phyloP scores from a whole-genome alignment of 2,113 vertebrate genomes.

The Poicephalus gulielmi region DNA sequence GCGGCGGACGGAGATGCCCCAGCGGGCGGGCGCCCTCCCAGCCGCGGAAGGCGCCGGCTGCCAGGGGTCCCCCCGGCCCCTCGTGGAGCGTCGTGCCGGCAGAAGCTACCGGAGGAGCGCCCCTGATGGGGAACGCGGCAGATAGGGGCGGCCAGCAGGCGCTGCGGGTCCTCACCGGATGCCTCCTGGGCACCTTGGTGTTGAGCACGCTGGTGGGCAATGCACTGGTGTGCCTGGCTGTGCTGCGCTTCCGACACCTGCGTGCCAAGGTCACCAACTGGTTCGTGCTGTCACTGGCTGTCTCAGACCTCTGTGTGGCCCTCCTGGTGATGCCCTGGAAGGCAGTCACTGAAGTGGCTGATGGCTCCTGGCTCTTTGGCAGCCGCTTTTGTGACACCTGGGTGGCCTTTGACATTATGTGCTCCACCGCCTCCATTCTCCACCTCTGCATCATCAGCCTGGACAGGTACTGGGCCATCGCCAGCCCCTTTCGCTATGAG shows the following conservation, averaged over 20 bases:
- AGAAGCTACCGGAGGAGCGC: not conserved
- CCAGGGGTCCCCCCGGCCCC: not conserved
- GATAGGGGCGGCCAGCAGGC: not conserved
- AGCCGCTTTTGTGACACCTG: slow-evolving; percentile 78
- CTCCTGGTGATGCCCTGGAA: slow-evolving; percentile 85
- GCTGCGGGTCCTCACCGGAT: slow-evolving; percentile 73
- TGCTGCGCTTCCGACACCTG: slow-evolving; percentile 74
- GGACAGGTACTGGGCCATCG: slow-evolving; percentile 84
- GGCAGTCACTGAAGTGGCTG: slow-evolving; percentile 76
- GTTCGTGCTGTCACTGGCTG: slow-evolving; percentile 82
- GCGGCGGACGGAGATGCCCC: not conserved
- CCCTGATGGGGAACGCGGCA: not conserved
- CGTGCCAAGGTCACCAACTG: slow-evolving; percentile 82
- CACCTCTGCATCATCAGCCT: slow-evolving; percentile 85
- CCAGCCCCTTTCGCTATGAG: slow-evolving; percentile 81
- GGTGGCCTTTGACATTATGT: slow-evolving; percentile 86
- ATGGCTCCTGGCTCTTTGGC: slow-evolving; percentile 76
- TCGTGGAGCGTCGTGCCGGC: not conserved
- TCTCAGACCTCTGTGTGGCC: slow-evolving; percentile 82
- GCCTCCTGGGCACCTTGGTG: slow-evolving; percentile 78
- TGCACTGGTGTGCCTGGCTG: slow-evolving; percentile 75
- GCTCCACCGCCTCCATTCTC: slow-evolving; percentile 81
- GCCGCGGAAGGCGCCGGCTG: not conserved
- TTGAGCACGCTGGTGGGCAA: slow-evolving; percentile 81
- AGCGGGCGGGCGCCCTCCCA: not conserved